These are phyloP conservation scores for Listronotus oregonensis DNA, from an alignment of 1,140 invertebrate species.

Conservation along the genomic window DNA sequence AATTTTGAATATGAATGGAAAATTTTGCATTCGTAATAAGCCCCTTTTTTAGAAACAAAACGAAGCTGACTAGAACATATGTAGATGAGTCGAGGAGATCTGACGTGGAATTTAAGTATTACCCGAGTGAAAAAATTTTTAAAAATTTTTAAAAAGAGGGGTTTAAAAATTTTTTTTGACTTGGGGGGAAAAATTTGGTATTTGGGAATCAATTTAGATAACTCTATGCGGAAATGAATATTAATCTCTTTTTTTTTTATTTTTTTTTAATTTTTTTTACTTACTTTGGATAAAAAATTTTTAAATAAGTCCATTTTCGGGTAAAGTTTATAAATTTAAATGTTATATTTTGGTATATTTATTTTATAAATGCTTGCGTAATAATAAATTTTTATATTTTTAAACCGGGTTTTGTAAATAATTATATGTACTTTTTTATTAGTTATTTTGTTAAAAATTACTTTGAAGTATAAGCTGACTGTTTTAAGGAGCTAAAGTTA, in stretches of 20 bases:
- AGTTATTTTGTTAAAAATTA: too few relatives aligned
- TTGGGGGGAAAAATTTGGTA: conserved; percentile 31
- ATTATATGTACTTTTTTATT: too few relatives aligned
- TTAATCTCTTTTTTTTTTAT: conserved; percentile 10
- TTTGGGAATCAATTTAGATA: conserved; percentile 27
- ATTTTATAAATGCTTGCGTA: too few relatives aligned
- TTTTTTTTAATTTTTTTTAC: background rate
- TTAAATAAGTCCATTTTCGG: too few relatives aligned
- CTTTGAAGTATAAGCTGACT: too few relatives aligned
- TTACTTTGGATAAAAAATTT: too few relatives aligned
- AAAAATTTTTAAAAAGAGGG: conserved; percentile 37
- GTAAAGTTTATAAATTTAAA: too few relatives aligned
- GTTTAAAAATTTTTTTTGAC: conserved; percentile 33
- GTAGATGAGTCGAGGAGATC: conserved; percentile 61
- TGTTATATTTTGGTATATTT: too few relatives aligned
- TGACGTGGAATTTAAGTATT: conserved; percentile 36
- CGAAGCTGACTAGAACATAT: conserved; percentile 67
- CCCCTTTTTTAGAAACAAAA: conserved; percentile 66
- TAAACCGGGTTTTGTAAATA: too few relatives aligned
- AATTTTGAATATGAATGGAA: conserved; percentile 88
- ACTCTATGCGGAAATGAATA: conserved; percentile 35
- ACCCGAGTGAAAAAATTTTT: conserved; percentile 27
- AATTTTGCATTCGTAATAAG: conserved; percentile 84
- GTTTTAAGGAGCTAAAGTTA: too few relatives aligned
- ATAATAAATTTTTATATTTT: too few relatives aligned